Base-by-base conservation (phyloP, 30 jellyfish, hydroid and myxozoan species). In the Aurelia aurita region DNA sequence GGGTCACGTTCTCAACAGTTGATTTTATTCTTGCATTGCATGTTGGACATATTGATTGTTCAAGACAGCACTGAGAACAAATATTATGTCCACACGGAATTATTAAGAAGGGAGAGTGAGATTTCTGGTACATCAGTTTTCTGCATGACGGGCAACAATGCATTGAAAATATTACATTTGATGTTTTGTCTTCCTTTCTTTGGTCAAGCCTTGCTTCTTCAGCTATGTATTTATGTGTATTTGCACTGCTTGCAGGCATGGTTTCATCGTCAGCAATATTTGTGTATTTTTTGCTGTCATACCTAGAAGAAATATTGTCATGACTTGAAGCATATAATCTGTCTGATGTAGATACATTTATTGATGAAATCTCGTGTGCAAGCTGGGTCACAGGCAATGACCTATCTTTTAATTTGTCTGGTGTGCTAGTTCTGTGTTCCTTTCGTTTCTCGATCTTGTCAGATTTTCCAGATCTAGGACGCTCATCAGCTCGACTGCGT, bases 51-150 rank as follows among this genome's bases (percentile, higher is more conserved):
- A 3, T 53, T 18, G 74, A 3, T 45, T 51, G 81, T n/a, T 43
- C 70, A 1, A 87, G 49, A 11, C 53, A 72, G 72, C 96, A 87
- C 55, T 44, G 76, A 16, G 80, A 61, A 49, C 96, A 87, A 5
- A 87, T 26, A 47, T 79, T 70, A 45, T 87, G 96, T 2, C 96
- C 96, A 77, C 96, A 87, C 4, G 96, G 96, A 9, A 87, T 87
- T 6, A 77, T 69, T 62, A 87, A 22, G 31, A 64, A 70, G 7
- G 96, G 90, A 13, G 35, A 19, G 39, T 69, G 51, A 20, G 77
- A 57, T n/a, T 66, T 44, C 31, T 26, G 44, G 45, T 55, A 23
- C 96, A 87, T 87, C 53, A 87, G 77, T 32, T 67, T 72, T 55
- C 62, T 77, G 34, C 96, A 87, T 2, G 16, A 22, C 0, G 96